Evolutionary conservation across 2,113 vertebrate species (phyloP).

Genomic region (Centropus bengalensis): DNA sequence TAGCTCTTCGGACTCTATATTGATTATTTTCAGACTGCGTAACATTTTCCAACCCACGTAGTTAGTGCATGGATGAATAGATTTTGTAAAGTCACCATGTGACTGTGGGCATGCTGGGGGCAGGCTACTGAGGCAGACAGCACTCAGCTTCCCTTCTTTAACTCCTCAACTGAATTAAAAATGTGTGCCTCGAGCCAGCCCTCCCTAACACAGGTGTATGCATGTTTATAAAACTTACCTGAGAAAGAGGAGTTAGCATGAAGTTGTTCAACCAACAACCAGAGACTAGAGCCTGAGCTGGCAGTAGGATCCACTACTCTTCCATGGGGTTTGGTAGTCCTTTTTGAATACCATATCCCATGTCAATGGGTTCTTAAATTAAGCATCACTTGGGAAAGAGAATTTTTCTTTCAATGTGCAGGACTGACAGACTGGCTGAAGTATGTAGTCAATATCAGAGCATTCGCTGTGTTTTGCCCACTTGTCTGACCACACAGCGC

Average conservation of each 20-base stretch:
- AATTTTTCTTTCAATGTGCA: background rate
- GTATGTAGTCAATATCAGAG: background rate
- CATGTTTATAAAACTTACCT: accelerated
- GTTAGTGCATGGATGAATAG: background rate
- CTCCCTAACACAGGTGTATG: background rate
- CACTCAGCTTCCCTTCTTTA: background rate
- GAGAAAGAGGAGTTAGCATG: background rate
- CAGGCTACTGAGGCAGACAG: background rate
- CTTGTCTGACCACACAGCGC: background rate
- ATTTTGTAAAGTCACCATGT: background rate
- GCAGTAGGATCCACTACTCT: background rate
- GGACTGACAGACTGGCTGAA: background rate
- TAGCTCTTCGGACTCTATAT: background rate
- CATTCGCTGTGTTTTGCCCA: background rate
- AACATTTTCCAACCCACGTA: background rate
- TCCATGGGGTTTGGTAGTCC: background rate
- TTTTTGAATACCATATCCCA: background rate
- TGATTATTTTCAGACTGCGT: background rate
- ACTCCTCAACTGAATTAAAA: background rate
- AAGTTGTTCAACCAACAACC: background rate
- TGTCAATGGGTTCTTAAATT: background rate
- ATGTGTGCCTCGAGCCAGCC: background rate
- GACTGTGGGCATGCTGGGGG: background rate
- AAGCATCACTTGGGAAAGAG: background rate
- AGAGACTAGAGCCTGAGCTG: background rate